Evolutionary conservation across 2,113 vertebrate genomes (phyloP), one percentile per base, ranked within the genome.

Genomic region (Megaceryle torquata): DNA sequence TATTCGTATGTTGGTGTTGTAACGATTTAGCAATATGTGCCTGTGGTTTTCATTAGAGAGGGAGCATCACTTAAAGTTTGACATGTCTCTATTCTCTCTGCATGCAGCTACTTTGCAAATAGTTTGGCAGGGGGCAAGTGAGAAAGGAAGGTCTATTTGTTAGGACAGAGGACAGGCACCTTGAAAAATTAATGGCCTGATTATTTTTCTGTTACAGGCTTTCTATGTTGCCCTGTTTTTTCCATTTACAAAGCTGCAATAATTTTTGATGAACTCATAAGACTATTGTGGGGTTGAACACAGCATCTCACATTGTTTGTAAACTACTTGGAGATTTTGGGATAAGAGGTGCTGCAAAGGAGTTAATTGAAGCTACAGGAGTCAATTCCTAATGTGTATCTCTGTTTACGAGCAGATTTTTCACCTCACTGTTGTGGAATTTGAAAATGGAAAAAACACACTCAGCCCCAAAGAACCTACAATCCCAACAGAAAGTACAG

Each of bases 301-400:
- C 15, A 85, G 5, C 25, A 81, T 83, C 21, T 8, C 88, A 35
- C 8, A 2, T 84, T 79, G 65, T 88, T 91, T 96, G 86, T 76
- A 93, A 93, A 87, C 53, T 86, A 24, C 44, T 29, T 69, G 35
- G 57, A 93, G 65, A 82, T 82, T 92, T 95, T 94, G 70, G 57
- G 37, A 61, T 92, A 92, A 93, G 93, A 84, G 43, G 33, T 79
- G 26, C 48, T 61, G 48, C 51, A 93, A 92, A 88, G 57, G 59
- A 92, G 64, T 79, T 94, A 86, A 96, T 65, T 94, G 83, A 91
- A 95, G 88, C 41, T 79, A 69, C 86, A 93, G 72, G 37, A 96
- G 46, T 72, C n/a, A n/a, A 46, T 61, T 94, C 57, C 29, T 86
- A 72, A 91, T 69, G 44, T n/a, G 33, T 57, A 78, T 86, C 46